A percentile compares a stretch with the other conserved stretches of the same genome.
Conservation (phyloP, 2,888 invertebrate genomes). For the Coleophora deauratella region DNA sequence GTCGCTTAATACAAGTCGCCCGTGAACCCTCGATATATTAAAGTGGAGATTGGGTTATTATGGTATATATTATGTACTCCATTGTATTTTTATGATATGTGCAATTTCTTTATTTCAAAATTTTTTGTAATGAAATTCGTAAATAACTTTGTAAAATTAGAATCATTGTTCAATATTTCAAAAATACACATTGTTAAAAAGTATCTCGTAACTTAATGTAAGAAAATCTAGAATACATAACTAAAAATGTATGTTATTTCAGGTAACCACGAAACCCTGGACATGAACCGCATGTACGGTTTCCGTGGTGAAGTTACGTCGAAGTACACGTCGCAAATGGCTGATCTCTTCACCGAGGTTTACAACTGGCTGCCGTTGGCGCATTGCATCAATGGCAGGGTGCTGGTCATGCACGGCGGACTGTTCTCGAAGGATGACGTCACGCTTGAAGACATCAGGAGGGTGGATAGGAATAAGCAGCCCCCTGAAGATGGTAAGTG, state of each 20-base stretch:
- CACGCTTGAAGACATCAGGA: constrained; percentile 92
- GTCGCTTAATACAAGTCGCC: no score
- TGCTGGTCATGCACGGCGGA: constrained; percentile 97
- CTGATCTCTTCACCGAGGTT: constrained; percentile 97
- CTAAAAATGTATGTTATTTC: constrained; percentile 11
- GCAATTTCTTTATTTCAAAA: no score
- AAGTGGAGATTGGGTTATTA: no score
- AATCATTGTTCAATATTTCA: no score
- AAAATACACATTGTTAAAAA: no score
- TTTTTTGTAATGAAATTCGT: no score
- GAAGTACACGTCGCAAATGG: constrained; percentile 96
- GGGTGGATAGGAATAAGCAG: constrained; percentile 93
- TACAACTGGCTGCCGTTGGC: constrained; percentile 98
- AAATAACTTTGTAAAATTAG: no score
- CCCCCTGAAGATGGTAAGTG: constrained; percentile 93
- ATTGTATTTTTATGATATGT: no score
- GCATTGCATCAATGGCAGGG: constrained; percentile 90
- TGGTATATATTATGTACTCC: no score
- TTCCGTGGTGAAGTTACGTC: constrained; percentile 98
- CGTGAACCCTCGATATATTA: no score
- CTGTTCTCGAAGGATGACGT: constrained; percentile 95
- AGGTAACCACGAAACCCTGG: constrained; percentile 99
- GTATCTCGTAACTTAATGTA: no score
- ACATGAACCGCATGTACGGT: constrained; percentile 99
- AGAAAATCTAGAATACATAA: neutral